Evolutionary conservation across 2,113 vertebrate genomes (phyloP), one percentile per base, ranked within the genome.

Genomic region (Urocolius indicus): DNA sequence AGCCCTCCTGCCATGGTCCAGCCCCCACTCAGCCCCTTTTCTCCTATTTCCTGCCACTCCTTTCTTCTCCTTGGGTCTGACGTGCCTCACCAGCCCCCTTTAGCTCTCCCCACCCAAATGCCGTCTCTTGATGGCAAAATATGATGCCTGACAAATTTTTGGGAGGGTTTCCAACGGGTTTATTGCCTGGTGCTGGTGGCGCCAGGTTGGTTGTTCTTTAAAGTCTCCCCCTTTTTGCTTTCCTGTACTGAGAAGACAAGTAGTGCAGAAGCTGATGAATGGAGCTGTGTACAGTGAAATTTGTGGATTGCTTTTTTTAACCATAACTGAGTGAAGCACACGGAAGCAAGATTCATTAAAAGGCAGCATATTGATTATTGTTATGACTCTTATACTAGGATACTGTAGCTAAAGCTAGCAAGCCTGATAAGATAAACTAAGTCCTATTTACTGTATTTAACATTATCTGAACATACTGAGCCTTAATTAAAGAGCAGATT

Each of bases 351-450:
- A 96, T 96, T 96, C 98, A 98, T 98, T 98, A 97, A 97, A 97
- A 98, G 98, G 98, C 98, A 98, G 98, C 98, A 97, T 98, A 98
- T 97, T 97, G 98, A 98, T 98, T 94, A 98, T 98, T 98, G 97
- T 85, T 98, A 98, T 97, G 98, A 96, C 61, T 94, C 94, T 95
- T 98, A 98, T 94, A 96, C 97, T 96, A 96, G 98, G 95, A 97
- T 98, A 97, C 97, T 95, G 98, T 97, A 96, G 98, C 98, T 98
- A 98, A 97, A 98, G 97, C 79, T 97, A 98, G 98, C 97, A 97
- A 97, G 97, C 98, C 93, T 96, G 98, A 97, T 98, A 98, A 98
- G 98, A 97, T 97, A 96, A 98, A 98, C 97, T 96, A 94, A 98
- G 96, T 98, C 98, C 98, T 98, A 98, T 96, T 98, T 97, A 97